Evolutionary conservation across 2,113 vertebrate species (phyloP).

Genomic region (Limnothrissa miodon): DNA sequence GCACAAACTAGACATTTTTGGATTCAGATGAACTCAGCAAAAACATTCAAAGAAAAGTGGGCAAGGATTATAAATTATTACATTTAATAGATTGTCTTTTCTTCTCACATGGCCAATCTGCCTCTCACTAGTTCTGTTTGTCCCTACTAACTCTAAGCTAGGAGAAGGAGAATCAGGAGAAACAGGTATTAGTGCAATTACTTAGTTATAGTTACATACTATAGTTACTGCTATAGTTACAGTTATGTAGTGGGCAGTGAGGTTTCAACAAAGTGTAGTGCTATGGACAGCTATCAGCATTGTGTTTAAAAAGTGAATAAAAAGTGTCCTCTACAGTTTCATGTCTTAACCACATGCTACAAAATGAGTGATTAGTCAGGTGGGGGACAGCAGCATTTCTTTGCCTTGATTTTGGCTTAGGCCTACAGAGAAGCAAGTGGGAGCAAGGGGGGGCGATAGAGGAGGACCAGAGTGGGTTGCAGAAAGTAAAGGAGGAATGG

Average conservation of each 20-base stretch:
- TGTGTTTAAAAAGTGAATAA: not conserved
- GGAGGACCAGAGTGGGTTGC: not conserved
- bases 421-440: not conserved
- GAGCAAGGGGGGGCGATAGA: not conserved
- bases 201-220: not conserved
- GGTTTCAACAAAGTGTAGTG: not conserved
- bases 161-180: not conserved
- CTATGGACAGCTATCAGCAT: not conserved
- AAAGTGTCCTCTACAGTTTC: not conserved
- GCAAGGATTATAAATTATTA: slow-evolving; percentile 1
- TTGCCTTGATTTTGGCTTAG: not conserved
- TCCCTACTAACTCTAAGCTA: not conserved
- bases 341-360: not conserved
- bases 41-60: slow-evolving; percentile 7
- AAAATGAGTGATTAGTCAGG: not conserved
- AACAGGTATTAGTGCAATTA: not conserved
- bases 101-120: not conserved
- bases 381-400: not conserved
- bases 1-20: not conserved
- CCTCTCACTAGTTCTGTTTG: not conserved
- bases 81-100: slow-evolving; percentile 18
- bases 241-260: not conserved
- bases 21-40: not conserved
- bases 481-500: not conserved
- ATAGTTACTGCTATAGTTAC: slow-evolving; percentile 10